A percentile compares a stretch with the other conserved stretches of the same genome.
These are phyloP conservation scores for Melanchra persicariae DNA, from an alignment of 2,888 invertebrate genomes.

Conservation along the genomic window DNA sequence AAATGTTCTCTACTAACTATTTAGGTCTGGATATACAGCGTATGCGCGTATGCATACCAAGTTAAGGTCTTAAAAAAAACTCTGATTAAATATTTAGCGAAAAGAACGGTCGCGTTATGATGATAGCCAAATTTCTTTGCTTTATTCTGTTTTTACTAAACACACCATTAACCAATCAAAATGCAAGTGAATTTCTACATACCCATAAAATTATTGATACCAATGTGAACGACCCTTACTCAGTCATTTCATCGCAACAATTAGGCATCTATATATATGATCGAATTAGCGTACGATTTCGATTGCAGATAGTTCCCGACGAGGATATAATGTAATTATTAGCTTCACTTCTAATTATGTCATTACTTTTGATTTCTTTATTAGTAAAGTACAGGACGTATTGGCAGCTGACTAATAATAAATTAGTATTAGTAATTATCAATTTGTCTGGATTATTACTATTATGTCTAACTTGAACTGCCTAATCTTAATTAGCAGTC, in stretches of 20 bases:
- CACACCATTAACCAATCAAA: no score
- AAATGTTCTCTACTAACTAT: no score
- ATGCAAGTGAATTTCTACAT: no score
- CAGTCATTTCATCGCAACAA: slow-evolving; percentile 48
- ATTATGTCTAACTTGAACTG: neutral
- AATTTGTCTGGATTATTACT: no score
- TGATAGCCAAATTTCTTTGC: no score
- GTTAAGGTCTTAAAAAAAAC: no score
- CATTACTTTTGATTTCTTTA: slow-evolving; percentile 18
- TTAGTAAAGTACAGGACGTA: neutral
- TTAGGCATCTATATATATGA: slow-evolving; percentile 45
- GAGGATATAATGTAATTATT: slow-evolving; percentile 51
- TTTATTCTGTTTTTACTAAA: no score
- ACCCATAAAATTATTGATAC: no score
- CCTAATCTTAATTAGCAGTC: neutral
- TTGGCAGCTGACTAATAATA: neutral
- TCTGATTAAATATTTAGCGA: no score
- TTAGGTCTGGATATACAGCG: no score
- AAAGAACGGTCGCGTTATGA: no score
- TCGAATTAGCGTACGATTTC: slow-evolving; percentile 55
- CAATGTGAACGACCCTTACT: slow-evolving; percentile 29
- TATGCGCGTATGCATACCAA: no score
- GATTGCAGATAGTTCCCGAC: slow-evolving; percentile 46
- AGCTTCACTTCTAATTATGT: slow-evolving; percentile 21
- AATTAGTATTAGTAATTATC: neutral